Base-by-base conservation (phyloP, 2,888 invertebrate species). In the Teinopalpus imperialis region DNA sequence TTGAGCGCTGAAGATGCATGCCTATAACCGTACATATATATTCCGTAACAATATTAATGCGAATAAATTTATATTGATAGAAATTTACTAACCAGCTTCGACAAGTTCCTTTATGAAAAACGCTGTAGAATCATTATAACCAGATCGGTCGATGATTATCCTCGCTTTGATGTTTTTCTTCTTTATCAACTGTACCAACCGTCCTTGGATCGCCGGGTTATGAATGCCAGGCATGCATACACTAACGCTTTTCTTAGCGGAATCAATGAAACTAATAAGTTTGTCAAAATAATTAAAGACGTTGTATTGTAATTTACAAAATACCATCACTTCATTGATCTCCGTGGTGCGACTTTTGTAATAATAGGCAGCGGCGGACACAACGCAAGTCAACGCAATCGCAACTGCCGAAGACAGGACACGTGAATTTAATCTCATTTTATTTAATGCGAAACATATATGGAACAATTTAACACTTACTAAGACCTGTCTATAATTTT, bases 211-310 rank as follows among this genome's bases (percentile, higher is more conserved):
- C 2, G 85, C 87, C 40, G 85, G 82, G 49, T 87, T 87, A 41
- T 88, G 83, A 41, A 88, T 83, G 16, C 82, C 77, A 2, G 87
- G 87, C 88, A 88, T 88, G 61, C 88, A 88, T 12, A 88, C 80
- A 49, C 74, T 74, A 13, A 88, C 69, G 52, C 67, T 76, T 48
- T 66, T 55, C 47, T 74, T 80, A 5, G 87, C 86, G 23, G 73
- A 65, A 61, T 88, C 85, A 46, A 88, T 69, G 53, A 76, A 82
- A 56, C 85, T 81, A 37, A 87, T 70, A 42, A 88, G 56, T 53
- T 83, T 85, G 57, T 88, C 86, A 61, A 88, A 88, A 63, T 77
- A 87, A 59, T 82, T 80, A 52, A 71, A 75, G 8, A 80, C 81
- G 60, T 88, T 88, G 48, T 69, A 81, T 52, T 88, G 87, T 36